Evolutionary conservation across 2,797 vertebrate species (phyloP).

Genomic region (Ibycter americanus): DNA sequence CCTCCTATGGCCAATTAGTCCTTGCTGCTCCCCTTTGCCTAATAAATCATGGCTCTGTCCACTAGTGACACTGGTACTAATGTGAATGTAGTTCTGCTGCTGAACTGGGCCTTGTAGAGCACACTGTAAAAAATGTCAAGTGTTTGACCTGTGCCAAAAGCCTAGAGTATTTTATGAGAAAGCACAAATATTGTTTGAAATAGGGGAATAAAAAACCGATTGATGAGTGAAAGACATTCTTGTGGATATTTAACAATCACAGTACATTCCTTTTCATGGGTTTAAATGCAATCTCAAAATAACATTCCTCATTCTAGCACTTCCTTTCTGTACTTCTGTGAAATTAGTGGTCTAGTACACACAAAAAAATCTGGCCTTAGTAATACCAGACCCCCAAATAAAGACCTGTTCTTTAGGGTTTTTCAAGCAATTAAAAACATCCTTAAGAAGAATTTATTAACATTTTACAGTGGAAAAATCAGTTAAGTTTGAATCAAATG

Average conservation of each 20-base stretch:
- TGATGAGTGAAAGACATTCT: not conserved
- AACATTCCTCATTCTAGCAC: not conserved
- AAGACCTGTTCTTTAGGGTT: not conserved
- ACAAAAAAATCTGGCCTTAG: not conserved
- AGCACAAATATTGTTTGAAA: not conserved
- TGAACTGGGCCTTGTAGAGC: conserved; percentile 55
- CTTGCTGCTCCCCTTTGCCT: conserved; percentile 49
- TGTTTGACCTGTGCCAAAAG: conserved; percentile 11
- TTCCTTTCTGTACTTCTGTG: not conserved
- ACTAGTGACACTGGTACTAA: conserved; percentile 32
- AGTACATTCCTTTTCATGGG: not conserved
- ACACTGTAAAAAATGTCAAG: conserved; percentile 39
- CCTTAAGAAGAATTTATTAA: not conserved
- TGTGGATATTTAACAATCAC: not conserved
- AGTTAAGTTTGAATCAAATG: not conserved
- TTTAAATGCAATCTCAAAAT: not conserved
- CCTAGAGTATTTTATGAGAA: not conserved
- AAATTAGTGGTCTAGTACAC: not conserved
- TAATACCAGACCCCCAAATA: not conserved
- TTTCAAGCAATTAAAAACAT: not conserved
- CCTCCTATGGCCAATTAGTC: conserved; percentile 33
- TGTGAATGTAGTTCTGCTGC: conserved; percentile 46
- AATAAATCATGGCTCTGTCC: conserved; percentile 61
- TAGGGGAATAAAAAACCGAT: not conserved
- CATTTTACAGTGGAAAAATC: not conserved